Percentiles rank a stretch among this genome's conserved stretches.
Conservation (phyloP, 2,888 invertebrate genomes). For the Tachina grossa region DNA sequence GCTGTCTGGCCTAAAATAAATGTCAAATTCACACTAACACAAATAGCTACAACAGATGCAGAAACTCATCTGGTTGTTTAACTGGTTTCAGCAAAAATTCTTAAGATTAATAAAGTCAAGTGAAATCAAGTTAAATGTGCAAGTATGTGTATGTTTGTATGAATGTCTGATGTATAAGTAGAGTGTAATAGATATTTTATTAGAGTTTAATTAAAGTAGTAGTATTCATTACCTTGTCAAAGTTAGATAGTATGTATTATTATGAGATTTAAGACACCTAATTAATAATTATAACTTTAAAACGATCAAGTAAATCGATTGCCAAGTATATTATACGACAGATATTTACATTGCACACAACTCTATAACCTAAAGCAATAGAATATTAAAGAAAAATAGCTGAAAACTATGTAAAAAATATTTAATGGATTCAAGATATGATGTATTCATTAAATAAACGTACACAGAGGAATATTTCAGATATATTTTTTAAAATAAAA, state of each 20-base stretch:
- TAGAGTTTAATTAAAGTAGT: conserved; percentile 56
- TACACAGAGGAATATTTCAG: no score
- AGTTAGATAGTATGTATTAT: conserved; percentile 17
- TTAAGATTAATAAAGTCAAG: conserved; percentile 56
- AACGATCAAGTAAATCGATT: not conserved
- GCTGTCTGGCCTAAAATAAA: conserved; percentile 63
- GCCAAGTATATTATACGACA: no score
- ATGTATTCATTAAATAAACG: no score
- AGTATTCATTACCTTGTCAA: conserved; percentile 34
- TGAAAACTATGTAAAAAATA: no score
- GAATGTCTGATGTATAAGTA: not conserved
- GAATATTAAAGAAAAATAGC: no score
- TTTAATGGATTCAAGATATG: no score
- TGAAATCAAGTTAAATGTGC: not conserved
- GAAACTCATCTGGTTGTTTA: conserved; percentile 51
- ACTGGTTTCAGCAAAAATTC: conserved; percentile 63
- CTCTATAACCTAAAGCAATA: no score
- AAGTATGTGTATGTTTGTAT: not conserved
- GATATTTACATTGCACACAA: no score
- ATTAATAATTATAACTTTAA: conserved; percentile 19
- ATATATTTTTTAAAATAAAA: no score
- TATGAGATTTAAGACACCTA: conserved; percentile 30
- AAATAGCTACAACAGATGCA: not conserved
- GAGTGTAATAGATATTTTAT: conserved; percentile 32
- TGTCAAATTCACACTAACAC: conserved; percentile 55